Conservation (phyloP, 2,113 vertebrate genomes). For the Eclectus roratus region DNA sequence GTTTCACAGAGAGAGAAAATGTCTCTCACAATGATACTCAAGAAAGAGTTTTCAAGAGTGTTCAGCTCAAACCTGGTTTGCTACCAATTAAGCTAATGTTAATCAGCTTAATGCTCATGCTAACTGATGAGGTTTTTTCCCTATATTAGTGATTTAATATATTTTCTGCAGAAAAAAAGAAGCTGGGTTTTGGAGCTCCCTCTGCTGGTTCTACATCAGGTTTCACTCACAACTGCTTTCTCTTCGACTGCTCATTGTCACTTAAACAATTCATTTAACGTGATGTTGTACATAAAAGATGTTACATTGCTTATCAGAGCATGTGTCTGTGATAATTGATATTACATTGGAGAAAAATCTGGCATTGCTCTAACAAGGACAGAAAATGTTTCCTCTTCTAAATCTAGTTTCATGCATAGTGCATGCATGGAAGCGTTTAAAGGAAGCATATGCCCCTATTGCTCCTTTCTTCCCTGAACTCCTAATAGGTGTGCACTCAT, state of each 20-base stretch:
- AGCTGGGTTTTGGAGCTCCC: slow-evolving; percentile 25
- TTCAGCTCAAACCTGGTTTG: not conserved
- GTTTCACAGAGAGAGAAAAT: not conserved
- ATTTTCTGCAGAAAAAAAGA: not conserved
- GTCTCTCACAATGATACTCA: not conserved
- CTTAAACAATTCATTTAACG: not conserved
- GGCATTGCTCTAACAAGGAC: not conserved
- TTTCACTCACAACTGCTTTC: not conserved
- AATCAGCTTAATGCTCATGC: not conserved
- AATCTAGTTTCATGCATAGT: not conserved
- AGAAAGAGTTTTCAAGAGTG: not conserved
- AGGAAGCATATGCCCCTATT: not conserved
- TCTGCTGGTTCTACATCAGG: slow-evolving; percentile 36
- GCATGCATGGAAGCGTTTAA: not conserved
- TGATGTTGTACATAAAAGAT: not conserved
- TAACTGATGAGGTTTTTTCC: not conserved
- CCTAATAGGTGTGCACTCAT: not conserved
- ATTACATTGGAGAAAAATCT: not conserved
- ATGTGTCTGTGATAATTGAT: not conserved
- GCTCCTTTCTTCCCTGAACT: not conserved
- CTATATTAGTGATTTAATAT: no score
- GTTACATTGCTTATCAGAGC: not conserved
- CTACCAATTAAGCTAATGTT: not conserved
- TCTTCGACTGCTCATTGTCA: not conserved
- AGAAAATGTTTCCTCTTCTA: not conserved